Conservation (phyloP, 2,888 invertebrate species). For the Morpho achilles region DNA sequence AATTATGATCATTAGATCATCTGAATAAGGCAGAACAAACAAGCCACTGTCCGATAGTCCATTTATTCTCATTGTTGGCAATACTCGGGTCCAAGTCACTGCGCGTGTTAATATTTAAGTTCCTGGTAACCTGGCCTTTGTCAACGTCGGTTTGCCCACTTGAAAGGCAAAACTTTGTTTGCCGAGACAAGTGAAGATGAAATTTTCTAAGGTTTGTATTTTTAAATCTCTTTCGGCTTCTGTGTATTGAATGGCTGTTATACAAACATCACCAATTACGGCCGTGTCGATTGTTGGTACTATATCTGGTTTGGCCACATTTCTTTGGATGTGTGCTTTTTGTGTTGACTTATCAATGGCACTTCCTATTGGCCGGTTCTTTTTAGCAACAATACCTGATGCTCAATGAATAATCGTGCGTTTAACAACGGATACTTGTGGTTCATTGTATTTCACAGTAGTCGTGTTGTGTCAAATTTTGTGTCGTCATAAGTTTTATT, state of each 20-base stretch:
- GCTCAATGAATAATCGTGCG: constrained; percentile 15
- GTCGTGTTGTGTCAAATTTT: constrained; percentile 4
- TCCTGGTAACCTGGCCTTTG: constrained; percentile 58
- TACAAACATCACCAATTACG: constrained; percentile 67
- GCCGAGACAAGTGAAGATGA: constrained; percentile 53
- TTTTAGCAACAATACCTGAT: constrained; percentile 14
- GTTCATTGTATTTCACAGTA: constrained; percentile 5
- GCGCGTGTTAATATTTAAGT: constrained; percentile 76
- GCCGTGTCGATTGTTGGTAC: constrained; percentile 39
- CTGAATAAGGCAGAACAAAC: constrained; percentile 19
- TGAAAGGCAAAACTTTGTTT: constrained; percentile 52
- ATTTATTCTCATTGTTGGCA: constrained; percentile 46
- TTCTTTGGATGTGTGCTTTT: constrained; percentile 19
- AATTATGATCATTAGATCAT: constrained; percentile 20
- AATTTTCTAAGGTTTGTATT: constrained; percentile 65
- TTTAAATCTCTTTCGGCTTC: constrained; percentile 71
- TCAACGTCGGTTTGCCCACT: constrained; percentile 61
- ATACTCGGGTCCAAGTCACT: constrained; percentile 40
- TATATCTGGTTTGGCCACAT: constrained; percentile 28
- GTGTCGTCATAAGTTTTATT: constrained; percentile 4
- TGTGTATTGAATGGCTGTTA: constrained; percentile 68
- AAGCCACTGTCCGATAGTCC: constrained; percentile 25
- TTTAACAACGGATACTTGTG: constrained; percentile 3
- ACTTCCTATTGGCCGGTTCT: constrained; percentile 14
- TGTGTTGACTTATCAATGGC: constrained; percentile 21